Conservation (phyloP, 92 coral and sea anemone species). For the Parazoanthus swiftii region DNA sequence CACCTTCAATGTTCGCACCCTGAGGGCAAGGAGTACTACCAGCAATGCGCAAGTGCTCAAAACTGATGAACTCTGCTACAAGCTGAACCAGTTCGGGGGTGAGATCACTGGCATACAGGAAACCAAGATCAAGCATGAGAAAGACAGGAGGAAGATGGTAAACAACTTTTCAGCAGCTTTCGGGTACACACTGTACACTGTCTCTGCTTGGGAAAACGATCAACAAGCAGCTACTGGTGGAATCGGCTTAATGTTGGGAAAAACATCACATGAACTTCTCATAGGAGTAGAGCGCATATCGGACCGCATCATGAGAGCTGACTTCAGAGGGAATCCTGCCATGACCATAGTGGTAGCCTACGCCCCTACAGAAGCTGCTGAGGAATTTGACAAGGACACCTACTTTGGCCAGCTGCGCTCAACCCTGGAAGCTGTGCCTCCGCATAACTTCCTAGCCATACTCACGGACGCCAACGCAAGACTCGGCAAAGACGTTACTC, state of each 20-base stretch:
- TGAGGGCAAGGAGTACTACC: conserved; percentile 30
- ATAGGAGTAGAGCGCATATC: conserved; percentile 39
- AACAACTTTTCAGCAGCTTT: conserved; percentile 26
- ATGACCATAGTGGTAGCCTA: conserved; percentile 36
- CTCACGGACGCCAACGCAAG: too few species aligned
- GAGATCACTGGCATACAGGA: conserved; percentile 28
- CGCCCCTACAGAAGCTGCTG: conserved; percentile 35
- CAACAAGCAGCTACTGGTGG: conserved; percentile 40
- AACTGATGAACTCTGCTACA: conserved; percentile 31
- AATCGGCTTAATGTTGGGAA: conserved; percentile 39
- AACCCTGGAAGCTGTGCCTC: conserved; percentile 38
- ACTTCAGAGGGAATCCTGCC: too few species aligned
- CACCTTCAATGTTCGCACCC: conserved; percentile 21
- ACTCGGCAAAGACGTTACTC: too few species aligned
- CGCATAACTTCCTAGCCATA: conserved; percentile 30
- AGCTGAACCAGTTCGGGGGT: conserved; percentile 25
- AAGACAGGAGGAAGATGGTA: conserved; percentile 28
- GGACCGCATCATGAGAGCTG: conserved; percentile 11
- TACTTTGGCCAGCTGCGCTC: conserved; percentile 36
- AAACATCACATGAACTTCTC: conserved; percentile 35
- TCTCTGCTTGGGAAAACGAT: conserved; percentile 35
- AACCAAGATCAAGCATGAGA: conserved; percentile 28
- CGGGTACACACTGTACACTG: conserved; percentile 34
- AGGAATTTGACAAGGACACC: conserved; percentile 34
- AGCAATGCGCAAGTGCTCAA: conserved; percentile 18